These are phyloP conservation scores for Aleiodes sp. DNA, from an alignment of 1,140 invertebrate genomes.

Conservation along the genomic window DNA sequence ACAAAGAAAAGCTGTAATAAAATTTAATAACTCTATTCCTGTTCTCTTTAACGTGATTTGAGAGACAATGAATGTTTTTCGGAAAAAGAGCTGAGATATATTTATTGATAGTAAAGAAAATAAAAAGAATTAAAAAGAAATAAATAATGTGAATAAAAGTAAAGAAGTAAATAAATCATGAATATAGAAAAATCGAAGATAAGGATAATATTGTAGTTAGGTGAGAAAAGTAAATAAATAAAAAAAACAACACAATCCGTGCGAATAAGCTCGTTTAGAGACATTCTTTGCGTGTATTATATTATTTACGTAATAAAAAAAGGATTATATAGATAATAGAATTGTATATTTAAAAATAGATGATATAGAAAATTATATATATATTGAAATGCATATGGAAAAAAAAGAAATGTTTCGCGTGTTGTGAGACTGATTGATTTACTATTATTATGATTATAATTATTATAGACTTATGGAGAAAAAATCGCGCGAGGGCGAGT, in stretches of 20 bases:
- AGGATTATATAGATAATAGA: conserved; percentile 19
- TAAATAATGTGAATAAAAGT: conserved; percentile 32
- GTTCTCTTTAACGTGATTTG: conserved; percentile 25
- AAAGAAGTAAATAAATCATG: neutral
- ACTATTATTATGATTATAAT: conserved; percentile 1
- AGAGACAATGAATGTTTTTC: conserved; percentile 23
- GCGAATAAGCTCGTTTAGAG: conserved; percentile 7
- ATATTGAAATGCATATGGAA: conserved; percentile 23
- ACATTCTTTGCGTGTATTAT: conserved; percentile 22
- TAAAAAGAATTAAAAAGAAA: neutral
- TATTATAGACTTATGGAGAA: neutral
- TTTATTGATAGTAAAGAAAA: conserved; percentile 49
- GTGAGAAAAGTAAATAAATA: neutral
- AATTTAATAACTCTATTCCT: conserved; percentile 44
- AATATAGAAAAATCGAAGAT: conserved; percentile 1
- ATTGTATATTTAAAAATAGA: conserved; percentile 16
- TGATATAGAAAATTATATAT: conserved; percentile 18
- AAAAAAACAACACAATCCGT: neutral
- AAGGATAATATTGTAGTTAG: conserved; percentile 10
- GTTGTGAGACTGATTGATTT: conserved; percentile 23
- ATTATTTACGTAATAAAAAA: conserved; percentile 18
- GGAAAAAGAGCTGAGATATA: conserved; percentile 54
- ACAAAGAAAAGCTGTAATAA: neutral
- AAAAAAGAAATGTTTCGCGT: conserved; percentile 20
- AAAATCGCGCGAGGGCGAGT: neutral